Evolutionary conservation across 2,888 invertebrate genomes (phyloP), one percentile per base, ranked within the genome.

Genomic region (Pharmacophagus antenor): DNA sequence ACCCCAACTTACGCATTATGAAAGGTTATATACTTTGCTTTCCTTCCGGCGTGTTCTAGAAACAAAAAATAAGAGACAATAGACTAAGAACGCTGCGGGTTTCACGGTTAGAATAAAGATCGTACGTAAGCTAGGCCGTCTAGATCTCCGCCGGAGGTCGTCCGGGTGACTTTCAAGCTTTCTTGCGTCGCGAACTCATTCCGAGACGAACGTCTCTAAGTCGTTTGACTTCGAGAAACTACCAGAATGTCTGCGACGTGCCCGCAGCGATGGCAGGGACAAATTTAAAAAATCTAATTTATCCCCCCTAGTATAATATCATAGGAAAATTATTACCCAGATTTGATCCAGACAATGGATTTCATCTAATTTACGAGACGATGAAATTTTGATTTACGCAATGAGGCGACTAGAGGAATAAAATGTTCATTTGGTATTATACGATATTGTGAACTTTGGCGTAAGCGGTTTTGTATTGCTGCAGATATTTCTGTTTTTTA

Each of bases 71-170:
- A 41, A 31, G 12, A 7, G 12, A 31, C 31, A 22, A 37, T 25
- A 37, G 37, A 56, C 37, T 49, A 56, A 49, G n/a, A 56, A 49
- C 21, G 47, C 21, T 41, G 20, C 49, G 20, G 25, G 49, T 37
- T 56, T 25, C 25, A 41, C 41, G 41, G 42, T 52, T 48, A 23
- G 25, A 41, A 49, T 56, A 37, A 49, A 49, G 56, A 23, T 41
- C 18, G 27, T 17, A 25, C 27, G 49, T 20, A 41, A 18, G 20
- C 56, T 41, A 44, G 50, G 49, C 56, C 50, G 56, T 50, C 42
- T 55, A 37, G 49, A n/a, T 50, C 49, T 27, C 44, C 41, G 56
- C 42, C 49, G 41, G 42, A 50, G 56, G 56, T 50, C 56, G 50
- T 50, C 50, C 25, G 20, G 56, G 56, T 57, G 50, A 57, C 56